Conservation (phyloP, 2,888 invertebrate genomes). For the Drosophila limbata region DNA sequence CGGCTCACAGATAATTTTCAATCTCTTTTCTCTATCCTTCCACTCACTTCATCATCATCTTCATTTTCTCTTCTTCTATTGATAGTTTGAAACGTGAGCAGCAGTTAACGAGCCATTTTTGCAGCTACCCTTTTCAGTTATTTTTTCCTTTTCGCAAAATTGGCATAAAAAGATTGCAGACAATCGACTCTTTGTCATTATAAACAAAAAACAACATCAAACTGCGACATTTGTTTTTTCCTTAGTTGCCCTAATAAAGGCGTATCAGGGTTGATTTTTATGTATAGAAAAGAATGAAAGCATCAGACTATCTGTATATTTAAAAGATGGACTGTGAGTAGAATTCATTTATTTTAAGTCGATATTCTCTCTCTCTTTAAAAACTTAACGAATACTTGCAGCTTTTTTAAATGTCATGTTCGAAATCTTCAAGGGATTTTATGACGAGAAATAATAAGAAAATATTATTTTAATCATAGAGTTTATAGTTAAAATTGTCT, state of each 20-base stretch:
- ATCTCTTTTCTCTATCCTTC: conserved; percentile 42
- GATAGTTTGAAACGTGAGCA: conserved; percentile 67
- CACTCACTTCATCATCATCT: conserved; percentile 5
- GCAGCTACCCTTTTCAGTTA: conserved; percentile 66
- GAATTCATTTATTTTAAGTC: neutral
- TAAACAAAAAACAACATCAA: conserved; percentile 20
- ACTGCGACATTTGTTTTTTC: conserved; percentile 54
- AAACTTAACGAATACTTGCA: neutral
- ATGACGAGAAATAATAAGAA: neutral
- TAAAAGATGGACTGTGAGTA: neutral
- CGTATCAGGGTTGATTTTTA: neutral
- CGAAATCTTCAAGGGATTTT: neutral
- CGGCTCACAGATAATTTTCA: conserved; percentile 71
- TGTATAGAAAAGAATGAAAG: neutral
- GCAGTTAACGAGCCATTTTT: conserved; percentile 67
- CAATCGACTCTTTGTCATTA: conserved; percentile 70
- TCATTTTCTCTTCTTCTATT: conserved; percentile 1
- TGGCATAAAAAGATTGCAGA: conserved; percentile 70
- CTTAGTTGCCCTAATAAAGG: conserved; percentile 24
- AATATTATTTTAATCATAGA: neutral
- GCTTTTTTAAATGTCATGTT: neutral
- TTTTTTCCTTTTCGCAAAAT: conserved; percentile 50
- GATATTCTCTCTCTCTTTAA: neutral
- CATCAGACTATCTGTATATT: neutral
- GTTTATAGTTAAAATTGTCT: neutral